Percentiles rank a stretch among this genome's conserved stretches.
Evolutionary conservation across 2,888 invertebrate genomes (phyloP).

Genomic region (Lochmaea capreae): DNA sequence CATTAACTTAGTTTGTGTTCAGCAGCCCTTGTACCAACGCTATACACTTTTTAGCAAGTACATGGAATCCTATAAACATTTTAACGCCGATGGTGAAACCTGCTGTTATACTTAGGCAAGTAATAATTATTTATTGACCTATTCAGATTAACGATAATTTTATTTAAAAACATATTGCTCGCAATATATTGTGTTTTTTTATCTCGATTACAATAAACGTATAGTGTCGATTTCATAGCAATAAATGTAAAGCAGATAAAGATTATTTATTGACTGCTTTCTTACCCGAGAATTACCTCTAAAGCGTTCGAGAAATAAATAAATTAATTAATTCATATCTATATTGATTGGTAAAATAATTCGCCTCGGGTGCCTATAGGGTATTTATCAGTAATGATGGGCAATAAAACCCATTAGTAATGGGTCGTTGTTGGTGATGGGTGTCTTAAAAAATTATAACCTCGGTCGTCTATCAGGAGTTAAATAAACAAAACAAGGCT

Average conservation of each 20-base stretch:
- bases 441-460: conserved; percentile 56
- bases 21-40: no score
- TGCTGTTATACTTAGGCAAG: no score
- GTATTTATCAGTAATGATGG: conserved; percentile 46
- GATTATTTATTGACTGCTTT: conserved; percentile 26
- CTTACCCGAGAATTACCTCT: conserved; percentile 23
- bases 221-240: conserved; percentile 24
- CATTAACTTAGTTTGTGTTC: no score
- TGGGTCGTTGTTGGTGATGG: conserved; percentile 47
- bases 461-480: conserved; percentile 54
- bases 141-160: no score
- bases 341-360: conserved; percentile 48
- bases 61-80: no score
- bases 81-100: no score
- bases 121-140: no score
- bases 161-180: no score
- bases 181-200: background rate
- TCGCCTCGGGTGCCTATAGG: conserved; percentile 43
- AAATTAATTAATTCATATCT: conserved; percentile 50
- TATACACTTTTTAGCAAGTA: no score
- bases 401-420: conserved; percentile 53
- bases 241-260: conserved; percentile 15
- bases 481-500: conserved; percentile 61
- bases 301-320: conserved; percentile 35
- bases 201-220: conserved; percentile 16